Base-by-base conservation (phyloP, 2,797 vertebrate species). In the Falco naumanni region DNA sequence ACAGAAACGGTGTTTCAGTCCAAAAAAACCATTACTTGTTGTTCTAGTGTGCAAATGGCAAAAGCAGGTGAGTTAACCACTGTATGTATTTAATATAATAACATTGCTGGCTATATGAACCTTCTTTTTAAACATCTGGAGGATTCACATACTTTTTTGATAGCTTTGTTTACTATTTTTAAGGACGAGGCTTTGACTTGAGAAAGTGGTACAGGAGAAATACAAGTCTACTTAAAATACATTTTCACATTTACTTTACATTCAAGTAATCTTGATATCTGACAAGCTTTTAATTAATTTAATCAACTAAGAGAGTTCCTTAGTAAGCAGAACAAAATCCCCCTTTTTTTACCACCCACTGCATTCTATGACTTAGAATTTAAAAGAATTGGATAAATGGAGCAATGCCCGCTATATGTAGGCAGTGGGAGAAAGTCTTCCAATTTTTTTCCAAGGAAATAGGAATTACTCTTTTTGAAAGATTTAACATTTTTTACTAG, bases 1-100 rank as follows among this genome's bases (percentile, higher is more conserved):
- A 76, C 71, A 90, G 71, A 93, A 95, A 86, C 61, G 26, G 59
- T 33, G 64, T 92, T 96, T 96, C 37, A 43, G 60, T 93, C 80
- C 28, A 92, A 93, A 90, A 89, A 77, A 71, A 4, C 56, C 19
- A 33, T 18, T 66, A 17, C 41, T 75, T 61, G 39, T 96, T 96
- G 53, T 94, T 93, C n/a, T 81, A 34, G 60, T 59, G 59, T 84
- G 50, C 66, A 80, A 65, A 87, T 74, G 51, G 61, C 48, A 96
- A 96, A 94, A 91, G 68, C 63, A 90, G 43, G 56, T n/a, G 48
- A 51, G 43, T 86, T 84, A 93, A 70, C 13, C n/a, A 14, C 45
- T 68, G 15, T 48, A 76, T 19, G 13, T 77, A 78, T 75, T 72
- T 90, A 90, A 91, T 89, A 48, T 69, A 60, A 89, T 79, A 34